These are phyloP conservation scores for Cheilosia vulpina DNA, from an alignment of 2,888 invertebrate genomes.

Conservation along the genomic window DNA sequence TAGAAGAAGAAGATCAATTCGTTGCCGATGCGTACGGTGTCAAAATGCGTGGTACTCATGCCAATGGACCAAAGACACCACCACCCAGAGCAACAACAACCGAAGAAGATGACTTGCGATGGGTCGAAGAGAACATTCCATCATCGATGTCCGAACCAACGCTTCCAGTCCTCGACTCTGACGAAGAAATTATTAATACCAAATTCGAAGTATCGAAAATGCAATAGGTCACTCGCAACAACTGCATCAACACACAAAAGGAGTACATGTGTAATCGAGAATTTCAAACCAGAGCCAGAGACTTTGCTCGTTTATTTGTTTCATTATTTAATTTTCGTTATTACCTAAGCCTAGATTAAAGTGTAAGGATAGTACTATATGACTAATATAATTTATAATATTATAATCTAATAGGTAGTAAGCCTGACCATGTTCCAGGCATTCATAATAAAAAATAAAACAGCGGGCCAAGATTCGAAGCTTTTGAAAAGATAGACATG, in stretches of 20 bases:
- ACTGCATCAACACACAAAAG: not conserved
- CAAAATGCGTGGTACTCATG: constrained; percentile 87
- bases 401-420: constrained; percentile 44
- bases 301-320: constrained; percentile 51
- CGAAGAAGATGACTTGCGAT: constrained; percentile 91
- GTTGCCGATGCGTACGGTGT: constrained; percentile 94
- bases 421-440: constrained; percentile 24
- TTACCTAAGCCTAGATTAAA: constrained; percentile 58
- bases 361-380: constrained; percentile 45
- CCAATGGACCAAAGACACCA: constrained; percentile 83
- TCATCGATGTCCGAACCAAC: constrained; percentile 89
- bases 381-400: constrained; percentile 51
- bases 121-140: constrained; percentile 98
- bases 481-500: not conserved
- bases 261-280: constrained; percentile 8
- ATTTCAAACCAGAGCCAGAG: constrained; percentile 51
- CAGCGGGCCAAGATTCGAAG: constrained; percentile 20
- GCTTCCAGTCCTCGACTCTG: constrained; percentile 89
- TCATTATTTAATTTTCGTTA: constrained; percentile 55
- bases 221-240: constrained; percentile 85
- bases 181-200: constrained; percentile 93
- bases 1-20: constrained; percentile 92
- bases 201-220: constrained; percentile 95
- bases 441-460: not conserved
- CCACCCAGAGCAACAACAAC: constrained; percentile 83